Evolutionary conservation across 2,888 invertebrate species (phyloP), one percentile per base, ranked within the genome.

Genomic region (Zootermopsis nevadensis): DNA sequence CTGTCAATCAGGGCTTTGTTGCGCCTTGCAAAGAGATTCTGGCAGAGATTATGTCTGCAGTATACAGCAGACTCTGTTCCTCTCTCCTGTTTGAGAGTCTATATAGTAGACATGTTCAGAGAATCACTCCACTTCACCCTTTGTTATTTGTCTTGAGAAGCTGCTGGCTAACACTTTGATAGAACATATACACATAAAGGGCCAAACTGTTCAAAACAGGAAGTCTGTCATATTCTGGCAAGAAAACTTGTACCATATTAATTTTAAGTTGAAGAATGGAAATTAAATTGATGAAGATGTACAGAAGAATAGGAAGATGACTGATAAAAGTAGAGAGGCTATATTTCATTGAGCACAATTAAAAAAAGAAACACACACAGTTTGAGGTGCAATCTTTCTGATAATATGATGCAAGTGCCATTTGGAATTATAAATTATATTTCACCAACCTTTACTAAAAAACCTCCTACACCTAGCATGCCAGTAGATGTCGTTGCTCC

Each of bases 341-440:
- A 82, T 83, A 66, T 60, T 80, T 83, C 74, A 81, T 83, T 83
- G 83, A 83, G 83, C 83, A 83, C 83, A 81, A 53, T 83, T 83
- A 80, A 48, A 83, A 81, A 69, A 83, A 55, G 33, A 76, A 69
- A 74, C 74, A 74, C 74, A n/a, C 74, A 74, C 74, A 35, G 74
- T 2, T 74, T 38, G 74, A 74, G 38, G 74, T 74, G 35, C 74
- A 38, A 19, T 22, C 74, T 38, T 60, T 60, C n/a, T 60, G 60
- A 60, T 27, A 74, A n/a, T 42, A n/a, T 38, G n/a, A 74, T 7
- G 31, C 38, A 74, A n/a, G 74, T 74, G 74, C 74, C 74, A 38
- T 38, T 12, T 38, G 74, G 74, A 74, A 74, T 74, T n/a, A 42
- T 35, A 38, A 74, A 74, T 74, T n/a, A 42, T 35, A 38, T 24